phyloP scores from a whole-genome alignment of 2,888 invertebrate genomes.

The Thymelicus acteon region DNA sequence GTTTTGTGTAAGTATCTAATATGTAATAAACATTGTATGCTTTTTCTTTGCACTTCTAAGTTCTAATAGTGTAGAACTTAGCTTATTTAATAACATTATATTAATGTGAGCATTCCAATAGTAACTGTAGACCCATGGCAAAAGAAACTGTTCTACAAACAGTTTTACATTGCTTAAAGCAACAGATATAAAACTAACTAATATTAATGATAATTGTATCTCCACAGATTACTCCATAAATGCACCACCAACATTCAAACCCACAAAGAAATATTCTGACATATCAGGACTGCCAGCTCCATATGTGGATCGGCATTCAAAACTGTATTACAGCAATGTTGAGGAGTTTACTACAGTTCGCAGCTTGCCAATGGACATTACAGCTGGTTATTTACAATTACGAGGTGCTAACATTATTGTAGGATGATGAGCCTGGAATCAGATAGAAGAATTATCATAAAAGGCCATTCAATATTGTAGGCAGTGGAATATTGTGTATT shows the following conservation, averaged over 20 bases:
- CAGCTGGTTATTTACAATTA: constrained; percentile 94
- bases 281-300: constrained; percentile 94
- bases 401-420: constrained; percentile 93
- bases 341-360: constrained; percentile 95
- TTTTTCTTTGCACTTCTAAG: too few species aligned
- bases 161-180: too few species aligned
- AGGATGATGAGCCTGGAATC: constrained; percentile 70
- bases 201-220: constrained; percentile 38
- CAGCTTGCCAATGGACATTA: constrained; percentile 95
- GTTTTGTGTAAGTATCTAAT: constrained; percentile 87
- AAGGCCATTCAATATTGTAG: too few species aligned
- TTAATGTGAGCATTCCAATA: too few species aligned
- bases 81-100: too few species aligned
- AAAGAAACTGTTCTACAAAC: too few species aligned
- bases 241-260: constrained; percentile 95
- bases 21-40: too few species aligned
- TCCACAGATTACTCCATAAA: constrained; percentile 93
- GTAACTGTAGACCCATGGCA: too few species aligned
- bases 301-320: constrained; percentile 96
- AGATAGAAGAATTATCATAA: background rate
- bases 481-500: too few species aligned
- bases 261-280: constrained; percentile 97
- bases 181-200: too few species aligned
- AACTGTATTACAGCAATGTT: constrained; percentile 92
- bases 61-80: too few species aligned